Conservation (phyloP, 2,113 vertebrate genomes). For the Papio anubis region DNA sequence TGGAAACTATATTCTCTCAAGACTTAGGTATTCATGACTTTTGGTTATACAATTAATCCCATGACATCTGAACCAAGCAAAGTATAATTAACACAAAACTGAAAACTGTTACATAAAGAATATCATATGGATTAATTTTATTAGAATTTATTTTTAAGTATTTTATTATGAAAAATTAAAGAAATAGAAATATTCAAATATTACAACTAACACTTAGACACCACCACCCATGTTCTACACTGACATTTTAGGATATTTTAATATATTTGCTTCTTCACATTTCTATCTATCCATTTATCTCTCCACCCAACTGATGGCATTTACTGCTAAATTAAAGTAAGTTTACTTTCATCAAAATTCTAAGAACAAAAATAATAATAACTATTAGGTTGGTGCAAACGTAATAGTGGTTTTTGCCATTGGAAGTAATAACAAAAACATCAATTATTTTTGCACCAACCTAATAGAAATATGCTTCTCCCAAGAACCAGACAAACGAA, state of each 20-base stretch:
- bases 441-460: no score
- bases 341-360: background rate
- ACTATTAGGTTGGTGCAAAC: background rate
- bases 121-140: background rate
- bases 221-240: background rate
- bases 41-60: background rate
- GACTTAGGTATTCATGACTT: background rate
- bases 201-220: background rate
- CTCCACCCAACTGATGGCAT: background rate
- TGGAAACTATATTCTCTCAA: background rate
- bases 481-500: background rate
- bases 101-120: background rate
- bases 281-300: background rate
- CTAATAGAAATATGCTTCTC: background rate
- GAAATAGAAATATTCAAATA: background rate
- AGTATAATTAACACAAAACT: background rate
- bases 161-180: background rate
- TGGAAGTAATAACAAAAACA: no score
- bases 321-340: background rate
- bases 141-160: background rate
- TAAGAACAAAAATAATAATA: background rate
- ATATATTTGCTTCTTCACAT: background rate
- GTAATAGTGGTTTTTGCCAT: no score
- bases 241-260: background rate
- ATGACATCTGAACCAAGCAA: background rate